phyloP scores from a whole-genome alignment of 2,113 vertebrate species.

The Hydrolagus affinis region DNA sequence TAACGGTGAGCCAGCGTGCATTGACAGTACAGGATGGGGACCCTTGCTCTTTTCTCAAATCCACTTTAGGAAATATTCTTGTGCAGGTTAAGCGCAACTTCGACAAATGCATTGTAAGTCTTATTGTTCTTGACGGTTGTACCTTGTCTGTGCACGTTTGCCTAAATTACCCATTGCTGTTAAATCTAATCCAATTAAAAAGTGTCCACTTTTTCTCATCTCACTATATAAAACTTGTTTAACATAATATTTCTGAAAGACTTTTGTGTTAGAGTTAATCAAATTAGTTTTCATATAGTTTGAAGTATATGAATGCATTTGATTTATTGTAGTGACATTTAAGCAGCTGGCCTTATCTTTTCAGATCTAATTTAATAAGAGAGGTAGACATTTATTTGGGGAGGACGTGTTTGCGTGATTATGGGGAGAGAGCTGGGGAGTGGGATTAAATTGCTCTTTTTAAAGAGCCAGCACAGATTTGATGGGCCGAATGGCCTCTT shows the following conservation, averaged over 20 bases:
- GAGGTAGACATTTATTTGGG: no score
- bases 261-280: not conserved
- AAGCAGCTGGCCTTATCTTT: not conserved
- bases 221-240: not conserved
- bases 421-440: no score
- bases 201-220: not conserved
- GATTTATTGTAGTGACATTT: not conserved
- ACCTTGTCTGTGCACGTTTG: not conserved
- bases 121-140: slow-evolving; percentile 3
- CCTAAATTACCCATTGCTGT: not conserved
- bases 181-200: not conserved
- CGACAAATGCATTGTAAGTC: slow-evolving; percentile 44
- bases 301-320: not conserved
- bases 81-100: slow-evolving; percentile 44
- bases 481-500: no score
- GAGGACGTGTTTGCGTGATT: no score
- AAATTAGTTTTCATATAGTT: not conserved
- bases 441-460: no score
- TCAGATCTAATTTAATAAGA: not conserved
- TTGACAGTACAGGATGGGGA: slow-evolving; percentile 32
- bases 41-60: slow-evolving; percentile 37
- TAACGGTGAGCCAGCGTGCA: slow-evolving; percentile 35
- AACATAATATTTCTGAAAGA: not conserved
- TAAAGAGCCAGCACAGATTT: no score
- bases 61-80: slow-evolving; percentile 37